Conservation (phyloP, 2,888 invertebrate species). For the Xylophagus ater region DNA sequence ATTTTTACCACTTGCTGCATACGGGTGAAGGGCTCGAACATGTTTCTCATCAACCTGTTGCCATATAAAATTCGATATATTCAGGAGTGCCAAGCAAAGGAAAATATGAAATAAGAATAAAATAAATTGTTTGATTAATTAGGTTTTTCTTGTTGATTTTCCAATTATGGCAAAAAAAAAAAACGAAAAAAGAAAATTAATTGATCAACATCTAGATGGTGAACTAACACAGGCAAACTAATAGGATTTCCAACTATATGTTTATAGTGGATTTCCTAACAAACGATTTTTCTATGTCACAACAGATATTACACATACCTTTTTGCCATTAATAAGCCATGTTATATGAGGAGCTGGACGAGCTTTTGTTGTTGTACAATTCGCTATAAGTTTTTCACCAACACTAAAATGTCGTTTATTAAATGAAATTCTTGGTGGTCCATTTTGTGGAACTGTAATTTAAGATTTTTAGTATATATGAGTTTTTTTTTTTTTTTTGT, state of each 20-base stretch:
- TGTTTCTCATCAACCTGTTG: conserved; percentile 37
- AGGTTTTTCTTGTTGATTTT: too few species aligned
- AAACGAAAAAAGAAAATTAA: too few species aligned
- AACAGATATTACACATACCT: conserved; percentile 42
- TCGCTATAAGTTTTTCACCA: conserved; percentile 55
- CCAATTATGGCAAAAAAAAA: too few species aligned
- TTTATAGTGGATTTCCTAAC: too few species aligned
- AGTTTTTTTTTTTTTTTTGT: too few species aligned
- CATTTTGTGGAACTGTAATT: conserved; percentile 46
- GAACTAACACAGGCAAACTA: too few species aligned
- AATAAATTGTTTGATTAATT: too few species aligned
- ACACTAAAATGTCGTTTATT: conserved; percentile 49
- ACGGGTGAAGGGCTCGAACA: conserved; percentile 36
- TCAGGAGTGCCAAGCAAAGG: neutral
- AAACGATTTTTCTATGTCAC: too few species aligned
- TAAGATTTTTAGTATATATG: too few species aligned
- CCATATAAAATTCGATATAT: neutral
- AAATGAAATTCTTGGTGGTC: conserved; percentile 53
- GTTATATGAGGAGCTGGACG: conserved; percentile 58
- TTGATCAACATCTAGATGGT: too few species aligned
- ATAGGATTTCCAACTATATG: too few species aligned
- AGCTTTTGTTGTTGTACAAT: conserved; percentile 57
- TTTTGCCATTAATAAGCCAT: conserved; percentile 60
- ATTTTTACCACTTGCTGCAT: conserved; percentile 31
- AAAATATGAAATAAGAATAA: too few species aligned